Percentiles rank a stretch among this genome's conserved stretches.
Evolutionary conservation across 2,113 vertebrate genomes (phyloP).

Genomic region (Ciconia boyciana): DNA sequence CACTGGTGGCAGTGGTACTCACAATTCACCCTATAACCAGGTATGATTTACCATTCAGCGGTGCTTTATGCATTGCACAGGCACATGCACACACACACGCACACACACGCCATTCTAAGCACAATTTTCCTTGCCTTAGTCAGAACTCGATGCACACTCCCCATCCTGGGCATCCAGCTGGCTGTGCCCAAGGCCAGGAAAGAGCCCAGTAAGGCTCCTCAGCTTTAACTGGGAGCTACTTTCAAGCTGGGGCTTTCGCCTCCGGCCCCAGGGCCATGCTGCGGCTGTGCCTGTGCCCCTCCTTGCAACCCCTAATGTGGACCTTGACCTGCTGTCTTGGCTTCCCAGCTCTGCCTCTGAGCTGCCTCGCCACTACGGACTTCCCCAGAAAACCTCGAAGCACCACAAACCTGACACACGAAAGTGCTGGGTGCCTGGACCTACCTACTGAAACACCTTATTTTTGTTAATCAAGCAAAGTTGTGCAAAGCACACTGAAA

Average conservation of each 20-base stretch:
- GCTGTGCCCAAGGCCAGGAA: not conserved
- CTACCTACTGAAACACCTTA: not conserved
- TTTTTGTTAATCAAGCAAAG: not conserved
- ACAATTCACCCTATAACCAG: not conserved
- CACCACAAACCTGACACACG: not conserved
- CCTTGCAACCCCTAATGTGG: not conserved
- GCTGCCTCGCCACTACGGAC: not conserved
- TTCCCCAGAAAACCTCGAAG: not conserved
- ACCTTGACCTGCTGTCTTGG: not conserved
- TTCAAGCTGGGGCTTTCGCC: not conserved
- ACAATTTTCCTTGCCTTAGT: not conserved
- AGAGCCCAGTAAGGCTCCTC: not conserved
- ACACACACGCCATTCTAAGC: not conserved
- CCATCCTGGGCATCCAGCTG: not conserved
- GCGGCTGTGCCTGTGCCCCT: not conserved
- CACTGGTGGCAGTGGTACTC: not conserved
- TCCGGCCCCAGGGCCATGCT: rapidly evolving
- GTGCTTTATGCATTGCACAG: not conserved
- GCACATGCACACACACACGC: rapidly evolving
- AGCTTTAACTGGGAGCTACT: not conserved
- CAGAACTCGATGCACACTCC: not conserved
- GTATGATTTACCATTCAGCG: not conserved
- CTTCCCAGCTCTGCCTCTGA: not conserved
- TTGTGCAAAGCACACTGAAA: not conserved
- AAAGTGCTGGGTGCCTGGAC: not conserved